phyloP scores from a whole-genome alignment of 2,113 vertebrate genomes.

The Daphoenositta chrysoptera region DNA sequence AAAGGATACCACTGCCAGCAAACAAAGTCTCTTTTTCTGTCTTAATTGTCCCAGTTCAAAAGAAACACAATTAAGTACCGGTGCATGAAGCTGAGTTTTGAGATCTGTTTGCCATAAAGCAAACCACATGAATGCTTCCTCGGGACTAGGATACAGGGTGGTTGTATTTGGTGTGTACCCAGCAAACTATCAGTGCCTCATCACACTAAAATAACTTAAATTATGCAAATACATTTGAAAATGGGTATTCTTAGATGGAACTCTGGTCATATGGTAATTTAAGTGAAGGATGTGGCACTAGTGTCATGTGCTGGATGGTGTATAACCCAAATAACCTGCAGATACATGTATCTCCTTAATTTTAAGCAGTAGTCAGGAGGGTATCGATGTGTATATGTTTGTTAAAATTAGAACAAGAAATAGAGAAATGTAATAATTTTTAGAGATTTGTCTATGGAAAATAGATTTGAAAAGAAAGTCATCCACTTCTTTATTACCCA shows the following conservation, averaged over 20 bases:
- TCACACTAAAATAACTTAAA: not conserved
- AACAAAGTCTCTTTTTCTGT: not conserved
- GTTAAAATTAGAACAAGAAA: not conserved
- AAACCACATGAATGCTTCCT: not conserved
- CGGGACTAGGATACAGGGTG: not conserved
- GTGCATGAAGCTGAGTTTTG: not conserved
- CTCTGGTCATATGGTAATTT: not conserved
- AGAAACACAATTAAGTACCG: not conserved
- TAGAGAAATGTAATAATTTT: not conserved
- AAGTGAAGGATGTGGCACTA: not conserved
- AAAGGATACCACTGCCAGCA: not conserved
- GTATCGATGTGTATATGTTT: not conserved
- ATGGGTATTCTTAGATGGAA: not conserved
- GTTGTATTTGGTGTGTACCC: not conserved
- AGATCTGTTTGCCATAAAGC: not conserved
- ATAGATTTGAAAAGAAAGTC: not conserved
- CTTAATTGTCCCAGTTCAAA: not conserved
- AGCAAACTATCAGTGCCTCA: not conserved
- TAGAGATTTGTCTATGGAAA: not conserved
- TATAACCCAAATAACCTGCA: not conserved
- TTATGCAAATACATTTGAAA: constrained; percentile 3
- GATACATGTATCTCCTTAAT: not conserved
- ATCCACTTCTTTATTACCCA: not conserved
- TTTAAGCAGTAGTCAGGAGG: not conserved
- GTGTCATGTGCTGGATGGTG: not conserved